Evolutionary conservation across 2,113 vertebrate genomes (phyloP).

Genomic region (Poeciliopsis turrubarensis): DNA sequence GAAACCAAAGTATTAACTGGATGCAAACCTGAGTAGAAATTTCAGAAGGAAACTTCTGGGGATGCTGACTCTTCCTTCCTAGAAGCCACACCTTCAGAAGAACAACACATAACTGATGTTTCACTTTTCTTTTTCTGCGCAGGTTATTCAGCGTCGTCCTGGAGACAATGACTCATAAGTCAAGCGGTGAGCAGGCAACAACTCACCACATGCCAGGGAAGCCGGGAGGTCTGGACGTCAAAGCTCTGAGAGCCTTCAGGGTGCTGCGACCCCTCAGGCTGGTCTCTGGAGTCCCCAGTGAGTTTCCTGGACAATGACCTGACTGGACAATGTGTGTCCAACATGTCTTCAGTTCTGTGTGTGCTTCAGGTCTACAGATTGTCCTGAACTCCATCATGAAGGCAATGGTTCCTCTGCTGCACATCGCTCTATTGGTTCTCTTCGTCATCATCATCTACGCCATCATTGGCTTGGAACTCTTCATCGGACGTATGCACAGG

Average conservation of each 20-base stretch:
- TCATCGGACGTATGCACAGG: conserved; percentile 94
- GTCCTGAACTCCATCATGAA: conserved; percentile 97
- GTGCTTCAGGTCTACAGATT: conserved; percentile 87
- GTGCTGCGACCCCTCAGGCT: conserved; percentile 90
- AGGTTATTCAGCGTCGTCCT: conserved; percentile 91
- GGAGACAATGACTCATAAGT: conserved; percentile 88
- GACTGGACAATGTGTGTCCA: neutral
- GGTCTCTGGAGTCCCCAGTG: conserved; percentile 94
- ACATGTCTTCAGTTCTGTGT: neutral
- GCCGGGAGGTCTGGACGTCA: conserved; percentile 92
- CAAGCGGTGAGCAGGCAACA: conserved; percentile 75
- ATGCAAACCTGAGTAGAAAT: too few species aligned
- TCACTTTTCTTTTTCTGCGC: conserved; percentile 6
- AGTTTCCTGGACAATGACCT: conserved; percentile 55
- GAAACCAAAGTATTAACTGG: too few species aligned
- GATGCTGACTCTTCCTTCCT: too few species aligned
- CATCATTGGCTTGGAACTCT: conserved; percentile 94
- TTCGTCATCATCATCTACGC: conserved; percentile 98
- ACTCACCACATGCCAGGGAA: conserved; percentile 89
- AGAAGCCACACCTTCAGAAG: too few species aligned
- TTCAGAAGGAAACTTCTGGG: too few species aligned
- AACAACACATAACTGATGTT: neutral
- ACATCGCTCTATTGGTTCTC: conserved; percentile 92
- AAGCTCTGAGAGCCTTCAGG: conserved; percentile 91
- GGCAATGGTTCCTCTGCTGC: conserved; percentile 92